phyloP scores from a whole-genome alignment of 2,113 vertebrate genomes.

The Jaculus jaculus region DNA sequence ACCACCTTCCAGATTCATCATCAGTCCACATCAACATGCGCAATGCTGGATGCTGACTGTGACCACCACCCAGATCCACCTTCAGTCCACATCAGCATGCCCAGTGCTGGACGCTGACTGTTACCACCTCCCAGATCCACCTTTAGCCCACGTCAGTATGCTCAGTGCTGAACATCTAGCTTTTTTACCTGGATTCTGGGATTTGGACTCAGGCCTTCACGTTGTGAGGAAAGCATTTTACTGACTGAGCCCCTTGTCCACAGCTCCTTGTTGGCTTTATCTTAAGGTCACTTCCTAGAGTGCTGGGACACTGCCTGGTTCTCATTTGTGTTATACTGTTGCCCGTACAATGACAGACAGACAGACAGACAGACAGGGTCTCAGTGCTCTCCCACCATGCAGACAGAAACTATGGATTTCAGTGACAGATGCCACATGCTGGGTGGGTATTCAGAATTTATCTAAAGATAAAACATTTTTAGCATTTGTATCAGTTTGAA shows the following conservation, averaged over 20 bases:
- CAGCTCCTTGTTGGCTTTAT: not conserved
- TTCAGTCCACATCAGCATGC: too few relatives aligned
- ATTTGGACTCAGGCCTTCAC: not conserved
- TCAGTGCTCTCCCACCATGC: not conserved
- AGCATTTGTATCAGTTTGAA: not conserved
- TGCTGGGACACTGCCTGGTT: not conserved
- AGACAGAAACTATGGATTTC: not conserved
- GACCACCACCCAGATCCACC: too few relatives aligned
- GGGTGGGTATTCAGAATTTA: not conserved
- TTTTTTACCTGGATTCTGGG: not conserved
- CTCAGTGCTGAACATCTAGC: too few relatives aligned
- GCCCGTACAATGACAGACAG: accelerated
- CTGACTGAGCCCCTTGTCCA: not conserved
- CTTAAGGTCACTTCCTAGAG: not conserved
- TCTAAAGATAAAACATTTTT: not conserved
- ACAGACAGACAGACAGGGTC: too few relatives aligned
- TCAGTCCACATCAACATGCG: too few relatives aligned
- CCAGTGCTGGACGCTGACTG: too few relatives aligned
- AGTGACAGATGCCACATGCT: not conserved
- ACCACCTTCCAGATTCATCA: too few relatives aligned
- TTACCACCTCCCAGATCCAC: too few relatives aligned
- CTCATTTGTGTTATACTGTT: not conserved
- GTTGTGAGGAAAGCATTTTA: not conserved
- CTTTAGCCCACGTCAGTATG: too few relatives aligned
- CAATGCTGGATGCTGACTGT: too few relatives aligned